Evolutionary conservation across 2,888 invertebrate species (phyloP).

Genomic region (Thereva nobilitata): DNA sequence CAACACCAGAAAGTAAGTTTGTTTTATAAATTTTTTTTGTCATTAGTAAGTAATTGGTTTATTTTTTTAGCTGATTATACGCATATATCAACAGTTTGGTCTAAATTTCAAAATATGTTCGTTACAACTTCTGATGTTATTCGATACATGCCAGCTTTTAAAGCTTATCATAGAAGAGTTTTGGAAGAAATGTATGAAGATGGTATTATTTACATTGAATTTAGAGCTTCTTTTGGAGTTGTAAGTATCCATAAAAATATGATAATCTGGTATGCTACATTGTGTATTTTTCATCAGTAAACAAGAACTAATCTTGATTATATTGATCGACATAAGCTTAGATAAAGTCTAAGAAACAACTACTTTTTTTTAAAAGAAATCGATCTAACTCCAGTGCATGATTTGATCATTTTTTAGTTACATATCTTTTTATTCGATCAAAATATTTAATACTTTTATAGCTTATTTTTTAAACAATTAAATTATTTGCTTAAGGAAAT

Average conservation of each 20-base stretch:
- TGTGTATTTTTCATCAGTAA: too few relatives aligned
- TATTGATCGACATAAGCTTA: too few relatives aligned
- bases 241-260: conserved; percentile 42
- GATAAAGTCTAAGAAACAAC: too few relatives aligned
- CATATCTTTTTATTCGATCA: background rate
- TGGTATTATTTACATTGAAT: conserved; percentile 66
- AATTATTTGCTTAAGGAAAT: background rate
- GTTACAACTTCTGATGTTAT: conserved; percentile 58
- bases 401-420: too few relatives aligned
- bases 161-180: conserved; percentile 62
- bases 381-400: too few relatives aligned
- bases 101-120: conserved; percentile 61
- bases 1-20: conserved; percentile 58
- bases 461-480: too few relatives aligned
- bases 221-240: conserved; percentile 55
- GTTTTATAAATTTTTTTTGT: conserved; percentile 4
- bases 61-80: conserved; percentile 51
- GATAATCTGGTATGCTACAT: too few relatives aligned
- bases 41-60: conserved; percentile 27
- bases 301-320: too few relatives aligned
- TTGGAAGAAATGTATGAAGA: conserved; percentile 65
- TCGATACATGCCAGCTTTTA: conserved; percentile 62
- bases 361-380: too few relatives aligned
- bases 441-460: background rate
- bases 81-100: conserved; percentile 58